Evolutionary conservation across 2,797 vertebrate species (phyloP), one percentile per base, ranked within the genome.

Genomic region (Leptoclinus maculatus): DNA sequence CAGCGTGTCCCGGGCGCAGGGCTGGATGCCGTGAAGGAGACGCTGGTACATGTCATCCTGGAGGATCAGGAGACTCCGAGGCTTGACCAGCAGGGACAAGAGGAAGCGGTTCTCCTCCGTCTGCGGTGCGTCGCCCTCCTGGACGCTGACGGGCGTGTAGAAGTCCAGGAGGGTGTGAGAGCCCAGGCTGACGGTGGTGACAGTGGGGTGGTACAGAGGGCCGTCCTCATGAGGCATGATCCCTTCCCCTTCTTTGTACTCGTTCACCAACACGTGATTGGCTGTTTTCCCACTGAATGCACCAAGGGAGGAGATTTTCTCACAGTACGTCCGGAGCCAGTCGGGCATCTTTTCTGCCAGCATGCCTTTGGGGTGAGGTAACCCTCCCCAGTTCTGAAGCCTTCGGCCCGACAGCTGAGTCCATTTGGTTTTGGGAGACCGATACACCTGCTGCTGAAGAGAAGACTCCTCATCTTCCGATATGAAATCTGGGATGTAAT

Each of bases 181-280:
- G 32, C 97, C 97, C 86, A 98, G 85, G 83, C 92, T 97, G 92
- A 98, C 92, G 38, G 97, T 98, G 58, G 96, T 96, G 87, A 98
- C 96, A 0, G 97, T 97, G 0, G 97, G 97, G 89, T 96, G 96
- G 90, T 98, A 98, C 11, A 98, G 82, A 3, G 96, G 96, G 0
- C 97, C 97, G 0, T 98, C 97, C 27, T 96, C 97, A 2, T 98
- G 97, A 5, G 97, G 96, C 97, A 98, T 98, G 62, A 98, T 98
- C 60, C 97, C 97, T 85, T 98, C 95, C 14, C 96, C 97, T 23
- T 88, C 91, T 71, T 93, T 94, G 72, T 98, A 98, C 78, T 98
- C 97, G n/a, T 98, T 98, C 82, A 98, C 96, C 79, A 98, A 92
- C 79, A 98, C 96, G 3, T 98, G 97, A 79, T 98, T 98, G 58